phyloP scores from a whole-genome alignment of 2,888 invertebrate genomes.

The Eupithecia abbreviata region DNA sequence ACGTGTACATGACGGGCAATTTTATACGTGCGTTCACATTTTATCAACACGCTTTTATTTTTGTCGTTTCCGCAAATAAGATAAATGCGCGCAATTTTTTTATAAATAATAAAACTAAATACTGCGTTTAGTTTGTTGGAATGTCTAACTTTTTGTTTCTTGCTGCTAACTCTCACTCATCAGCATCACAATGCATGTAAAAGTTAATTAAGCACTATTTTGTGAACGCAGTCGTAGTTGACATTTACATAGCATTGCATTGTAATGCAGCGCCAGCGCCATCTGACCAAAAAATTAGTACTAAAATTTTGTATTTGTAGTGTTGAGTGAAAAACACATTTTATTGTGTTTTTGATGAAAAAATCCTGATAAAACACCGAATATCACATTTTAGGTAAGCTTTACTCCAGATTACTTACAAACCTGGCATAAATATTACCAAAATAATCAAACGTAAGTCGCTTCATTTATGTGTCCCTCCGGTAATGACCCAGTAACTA shows the following conservation, averaged over 20 bases:
- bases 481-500: constrained; percentile 77
- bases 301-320: constrained; percentile 84
- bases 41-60: not conserved
- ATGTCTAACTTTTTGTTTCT: not conserved
- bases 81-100: too few species aligned
- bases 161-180: not conserved
- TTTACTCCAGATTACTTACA: constrained; percentile 45
- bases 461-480: constrained; percentile 63
- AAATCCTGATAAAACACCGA: constrained; percentile 73
- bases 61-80: not conserved
- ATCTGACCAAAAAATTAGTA: constrained; percentile 68
- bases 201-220: constrained; percentile 2
- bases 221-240: constrained; percentile 25
- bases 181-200: not conserved
- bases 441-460: constrained; percentile 51
- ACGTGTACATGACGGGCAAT: constrained; percentile 61
- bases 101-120: not conserved
- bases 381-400: constrained; percentile 79
- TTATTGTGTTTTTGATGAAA: constrained; percentile 81
- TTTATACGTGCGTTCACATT: constrained; percentile 53
- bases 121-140: not conserved
- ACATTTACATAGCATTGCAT: constrained; percentile 7
- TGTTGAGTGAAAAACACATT: constrained; percentile 82
- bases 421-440: constrained; percentile 36
- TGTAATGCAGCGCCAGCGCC: constrained; percentile 49